These are phyloP conservation scores for Sarcophaga carnaria DNA, from an alignment of 2,888 invertebrate species.

Conservation along the genomic window DNA sequence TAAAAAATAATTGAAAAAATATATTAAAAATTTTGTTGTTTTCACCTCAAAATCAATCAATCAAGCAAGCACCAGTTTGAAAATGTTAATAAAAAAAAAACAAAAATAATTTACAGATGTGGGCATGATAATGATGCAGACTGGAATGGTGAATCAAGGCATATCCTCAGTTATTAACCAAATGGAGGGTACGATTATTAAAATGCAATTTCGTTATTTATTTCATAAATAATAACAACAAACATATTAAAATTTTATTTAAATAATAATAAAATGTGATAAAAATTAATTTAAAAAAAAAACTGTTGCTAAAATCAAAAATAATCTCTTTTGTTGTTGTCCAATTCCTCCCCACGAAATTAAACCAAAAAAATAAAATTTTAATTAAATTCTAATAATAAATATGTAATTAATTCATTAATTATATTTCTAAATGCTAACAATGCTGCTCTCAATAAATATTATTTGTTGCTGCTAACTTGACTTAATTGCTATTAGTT, in stretches of 20 bases:
- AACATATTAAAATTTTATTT: slow-evolving; percentile 47
- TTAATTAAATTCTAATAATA: slow-evolving; percentile 67
- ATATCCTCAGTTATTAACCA: slow-evolving; percentile 86
- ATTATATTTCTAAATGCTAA: slow-evolving; percentile 68
- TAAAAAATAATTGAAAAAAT: slow-evolving; percentile 1
- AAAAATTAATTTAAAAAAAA: slow-evolving; percentile 54
- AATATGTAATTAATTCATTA: slow-evolving; percentile 36
- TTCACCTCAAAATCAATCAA: background rate
- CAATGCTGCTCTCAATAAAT: slow-evolving; percentile 64
- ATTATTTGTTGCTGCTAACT: slow-evolving; percentile 78
- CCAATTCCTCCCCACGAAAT: slow-evolving; percentile 37
- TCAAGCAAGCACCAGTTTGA: slow-evolving; percentile 62
- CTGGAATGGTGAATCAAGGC: slow-evolving; percentile 96
- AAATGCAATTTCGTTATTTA: slow-evolving; percentile 52
- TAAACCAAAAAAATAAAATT: slow-evolving; percentile 36
- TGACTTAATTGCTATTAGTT: slow-evolving; percentile 61
- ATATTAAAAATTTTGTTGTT: slow-evolving; percentile 21
- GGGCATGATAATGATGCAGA: slow-evolving; percentile 98
- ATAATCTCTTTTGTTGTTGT: background rate
- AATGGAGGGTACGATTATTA: slow-evolving; percentile 88
- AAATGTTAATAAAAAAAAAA: slow-evolving; percentile 72
- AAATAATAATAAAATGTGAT: slow-evolving; percentile 6
- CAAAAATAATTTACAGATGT: slow-evolving; percentile 87
- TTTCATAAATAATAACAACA: slow-evolving; percentile 14
- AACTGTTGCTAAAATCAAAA: slow-evolving; percentile 52